These are phyloP conservation scores for Patella ulyssiponensis DNA, from an alignment of 2,888 invertebrate genomes.

Conservation along the genomic window DNA sequence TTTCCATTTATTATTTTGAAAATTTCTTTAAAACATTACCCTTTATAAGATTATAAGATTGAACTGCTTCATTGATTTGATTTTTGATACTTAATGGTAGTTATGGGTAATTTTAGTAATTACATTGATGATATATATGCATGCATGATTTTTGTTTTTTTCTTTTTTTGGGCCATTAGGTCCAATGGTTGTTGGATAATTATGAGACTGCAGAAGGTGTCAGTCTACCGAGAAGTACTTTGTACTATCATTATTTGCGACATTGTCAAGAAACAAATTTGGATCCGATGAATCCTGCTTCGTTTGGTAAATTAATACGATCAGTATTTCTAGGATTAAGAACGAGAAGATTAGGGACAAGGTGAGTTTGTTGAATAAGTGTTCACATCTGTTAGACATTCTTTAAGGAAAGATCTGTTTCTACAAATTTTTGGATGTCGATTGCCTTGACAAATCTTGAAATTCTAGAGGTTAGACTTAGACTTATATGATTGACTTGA, in stretches of 20 bases:
- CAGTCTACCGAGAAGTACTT: slow-evolving; percentile 91
- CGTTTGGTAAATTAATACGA: slow-evolving; percentile 98
- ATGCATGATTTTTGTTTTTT: no score
- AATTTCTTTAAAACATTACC: no score
- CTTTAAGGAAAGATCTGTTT: neutral
- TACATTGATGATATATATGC: no score
- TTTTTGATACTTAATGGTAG: no score
- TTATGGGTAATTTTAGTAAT: no score
- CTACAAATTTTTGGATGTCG: no score
- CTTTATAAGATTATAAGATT: no score
- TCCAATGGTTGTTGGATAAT: slow-evolving; percentile 92
- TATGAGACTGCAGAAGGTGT: slow-evolving; percentile 98
- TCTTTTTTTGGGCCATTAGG: slow-evolving; percentile 46
- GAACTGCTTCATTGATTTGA: no score
- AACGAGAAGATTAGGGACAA: slow-evolving; percentile 93
- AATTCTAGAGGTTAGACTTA: no score
- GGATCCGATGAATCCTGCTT: slow-evolving; percentile 99
- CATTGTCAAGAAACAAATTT: slow-evolving; percentile 91
- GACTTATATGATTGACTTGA: no score
- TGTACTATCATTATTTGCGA: slow-evolving; percentile 96
- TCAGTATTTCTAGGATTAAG: slow-evolving; percentile 97
- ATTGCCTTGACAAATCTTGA: no score
- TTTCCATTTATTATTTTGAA: no score
- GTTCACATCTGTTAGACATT: neutral
- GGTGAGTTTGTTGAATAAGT: slow-evolving; percentile 73